Conservation (phyloP, 2,888 invertebrate genomes). For the Nematopogon swammerdamellus region DNA sequence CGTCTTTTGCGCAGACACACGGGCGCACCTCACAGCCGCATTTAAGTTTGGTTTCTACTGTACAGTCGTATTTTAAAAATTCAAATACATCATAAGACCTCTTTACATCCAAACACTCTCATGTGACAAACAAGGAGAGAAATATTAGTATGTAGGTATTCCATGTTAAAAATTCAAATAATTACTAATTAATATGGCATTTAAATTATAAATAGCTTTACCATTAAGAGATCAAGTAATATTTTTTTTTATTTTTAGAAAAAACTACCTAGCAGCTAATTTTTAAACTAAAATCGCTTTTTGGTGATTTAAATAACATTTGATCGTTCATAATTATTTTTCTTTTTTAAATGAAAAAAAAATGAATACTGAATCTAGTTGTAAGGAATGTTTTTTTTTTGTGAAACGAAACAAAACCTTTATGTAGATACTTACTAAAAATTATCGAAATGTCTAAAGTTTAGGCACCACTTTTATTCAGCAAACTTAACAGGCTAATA, state of each 20-base stretch:
- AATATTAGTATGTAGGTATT: too few relatives aligned
- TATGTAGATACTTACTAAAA: neutral
- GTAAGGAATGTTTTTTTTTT: constrained; percentile 1
- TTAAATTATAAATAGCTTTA: constrained; percentile 45
- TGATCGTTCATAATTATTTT: constrained; percentile 6
- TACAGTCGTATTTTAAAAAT: too few relatives aligned
- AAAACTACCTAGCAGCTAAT: neutral
- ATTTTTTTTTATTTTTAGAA: constrained; percentile 2
- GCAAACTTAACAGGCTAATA: neutral
- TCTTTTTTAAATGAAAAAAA: constrained; percentile 15
- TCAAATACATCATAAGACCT: too few relatives aligned
- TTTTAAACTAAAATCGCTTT: neutral
- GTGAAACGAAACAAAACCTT: neutral
- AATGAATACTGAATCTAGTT: constrained; percentile 2
- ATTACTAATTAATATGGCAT: constrained; percentile 49
- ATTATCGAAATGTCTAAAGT: neutral
- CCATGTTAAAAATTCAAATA: constrained; percentile 6
- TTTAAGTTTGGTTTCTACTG: too few relatives aligned
- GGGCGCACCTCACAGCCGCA: too few relatives aligned
- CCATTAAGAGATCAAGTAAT: constrained; percentile 45
- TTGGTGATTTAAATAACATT: neutral
- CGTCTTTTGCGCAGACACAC: too few relatives aligned
- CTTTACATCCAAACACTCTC: too few relatives aligned
- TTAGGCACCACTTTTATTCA: neutral
- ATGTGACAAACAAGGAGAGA: too few relatives aligned